Percentiles rank a stretch among this genome's conserved stretches.
Evolutionary conservation across 1,140 invertebrate genomes (phyloP).

Genomic region (Sminthurides bifidus): DNA sequence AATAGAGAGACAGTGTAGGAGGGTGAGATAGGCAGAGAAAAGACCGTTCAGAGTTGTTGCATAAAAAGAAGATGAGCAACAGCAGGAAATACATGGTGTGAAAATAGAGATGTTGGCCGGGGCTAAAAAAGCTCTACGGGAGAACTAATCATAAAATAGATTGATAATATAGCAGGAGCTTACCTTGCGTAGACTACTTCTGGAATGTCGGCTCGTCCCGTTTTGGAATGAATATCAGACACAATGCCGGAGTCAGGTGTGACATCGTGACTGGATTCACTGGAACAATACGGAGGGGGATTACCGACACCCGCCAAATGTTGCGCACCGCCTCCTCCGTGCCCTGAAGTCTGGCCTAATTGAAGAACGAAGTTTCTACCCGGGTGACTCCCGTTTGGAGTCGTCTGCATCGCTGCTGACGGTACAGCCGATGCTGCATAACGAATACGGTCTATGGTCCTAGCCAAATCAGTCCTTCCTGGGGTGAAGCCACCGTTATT

Average conservation of each 20-base stretch:
- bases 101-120: no score
- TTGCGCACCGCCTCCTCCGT: constrained; percentile 9
- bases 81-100: no score
- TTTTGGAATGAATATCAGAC: constrained; percentile 31
- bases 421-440: constrained; percentile 28
- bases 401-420: constrained; percentile 21
- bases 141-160: neutral
- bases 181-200: constrained; percentile 30
- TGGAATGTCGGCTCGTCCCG: constrained; percentile 25
- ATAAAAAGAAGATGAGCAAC: no score
- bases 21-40: no score
- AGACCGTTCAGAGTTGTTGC: no score
- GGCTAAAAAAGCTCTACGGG: no score
- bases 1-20: no score
- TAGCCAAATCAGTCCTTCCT: constrained; percentile 25
- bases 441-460: constrained; percentile 30
- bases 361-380: constrained; percentile 32
- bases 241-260: constrained; percentile 30
- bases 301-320: constrained; percentile 27
- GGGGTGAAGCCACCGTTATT: constrained; percentile 12
- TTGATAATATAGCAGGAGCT: neutral
- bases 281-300: constrained; percentile 31
- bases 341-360: constrained; percentile 11
- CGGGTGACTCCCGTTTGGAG: constrained; percentile 23
- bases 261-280: constrained; percentile 31